phyloP scores from a whole-genome alignment of 2,113 vertebrate genomes.

The Clarias batrachus region DNA sequence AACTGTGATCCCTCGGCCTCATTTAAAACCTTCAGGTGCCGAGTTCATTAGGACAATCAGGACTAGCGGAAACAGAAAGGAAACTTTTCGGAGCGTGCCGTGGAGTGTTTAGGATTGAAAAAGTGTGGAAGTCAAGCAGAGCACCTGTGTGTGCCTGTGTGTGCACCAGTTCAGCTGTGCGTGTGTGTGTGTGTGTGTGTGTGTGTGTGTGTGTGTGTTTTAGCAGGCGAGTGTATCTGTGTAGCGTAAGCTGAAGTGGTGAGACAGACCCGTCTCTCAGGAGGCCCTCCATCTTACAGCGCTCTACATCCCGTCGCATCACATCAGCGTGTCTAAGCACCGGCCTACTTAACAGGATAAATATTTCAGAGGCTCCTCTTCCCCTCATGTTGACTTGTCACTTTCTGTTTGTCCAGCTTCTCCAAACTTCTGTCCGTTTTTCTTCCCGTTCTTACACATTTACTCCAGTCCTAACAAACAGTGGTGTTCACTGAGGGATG shows the following conservation, averaged over 20 bases:
- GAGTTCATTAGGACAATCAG: not conserved
- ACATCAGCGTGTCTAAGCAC: slow-evolving; percentile 39
- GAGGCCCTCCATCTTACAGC: slow-evolving; percentile 25
- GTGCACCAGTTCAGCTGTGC: too few relatives aligned
- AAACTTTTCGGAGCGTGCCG: not conserved
- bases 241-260: not conserved
- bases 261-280: slow-evolving; percentile 20
- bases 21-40: not conserved
- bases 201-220: not conserved
- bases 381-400: slow-evolving; percentile 45
- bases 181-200: not conserved
- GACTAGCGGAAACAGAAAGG: not conserved
- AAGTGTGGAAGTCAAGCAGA: not conserved
- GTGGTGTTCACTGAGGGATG: too few relatives aligned
- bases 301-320: slow-evolving; percentile 45
- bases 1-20: not conserved
- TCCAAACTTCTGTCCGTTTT: slow-evolving; percentile 23
- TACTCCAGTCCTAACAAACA: not conserved
- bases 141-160: not conserved
- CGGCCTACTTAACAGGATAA: slow-evolving; percentile 55
- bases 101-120: not conserved
- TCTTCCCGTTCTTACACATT: not conserved
- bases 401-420: slow-evolving; percentile 50
- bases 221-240: not conserved
- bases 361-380: slow-evolving; percentile 53